phyloP scores from a whole-genome alignment of 2,888 invertebrate species.

The Epirrhoe alternata region DNA sequence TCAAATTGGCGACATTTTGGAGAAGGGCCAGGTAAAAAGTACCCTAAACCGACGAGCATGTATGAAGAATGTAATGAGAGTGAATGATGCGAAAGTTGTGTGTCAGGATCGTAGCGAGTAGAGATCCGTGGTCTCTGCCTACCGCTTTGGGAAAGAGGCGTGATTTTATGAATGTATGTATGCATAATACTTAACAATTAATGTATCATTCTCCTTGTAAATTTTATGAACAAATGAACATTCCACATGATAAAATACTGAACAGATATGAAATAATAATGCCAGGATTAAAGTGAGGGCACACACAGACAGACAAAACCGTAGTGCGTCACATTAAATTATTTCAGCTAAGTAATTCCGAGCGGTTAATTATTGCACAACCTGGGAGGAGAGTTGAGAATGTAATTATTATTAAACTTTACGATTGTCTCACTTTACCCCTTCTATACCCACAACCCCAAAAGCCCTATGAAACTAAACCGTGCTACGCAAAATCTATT shows the following conservation, averaged over 20 bases:
- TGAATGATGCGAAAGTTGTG: too few species aligned
- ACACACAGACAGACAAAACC: conserved; percentile 62
- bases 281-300: conserved; percentile 39
- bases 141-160: too few species aligned
- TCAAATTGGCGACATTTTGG: too few species aligned
- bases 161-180: too few species aligned
- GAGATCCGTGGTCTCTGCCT: too few species aligned
- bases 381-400: conserved; percentile 84
- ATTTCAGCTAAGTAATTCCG: conserved; percentile 85
- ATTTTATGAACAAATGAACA: background rate
- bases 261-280: conserved; percentile 26
- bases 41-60: too few species aligned
- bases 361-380: conserved; percentile 85
- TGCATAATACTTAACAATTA: too few species aligned
- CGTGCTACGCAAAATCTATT: conserved; percentile 49
- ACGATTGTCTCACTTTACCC: conserved; percentile 86
- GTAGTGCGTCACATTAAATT: conserved; percentile 82
- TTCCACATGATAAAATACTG: background rate
- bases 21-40: too few species aligned
- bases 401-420: conserved; percentile 86
- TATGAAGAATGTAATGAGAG: too few species aligned
- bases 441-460: conserved; percentile 58
- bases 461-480: conserved; percentile 52
- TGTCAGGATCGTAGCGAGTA: too few species aligned
- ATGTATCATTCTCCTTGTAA: too few species aligned